Percentiles rank a stretch among this genome's conserved stretches.
phyloP scores from a whole-genome alignment of 2,888 invertebrate genomes.

The Nomada flava region DNA sequence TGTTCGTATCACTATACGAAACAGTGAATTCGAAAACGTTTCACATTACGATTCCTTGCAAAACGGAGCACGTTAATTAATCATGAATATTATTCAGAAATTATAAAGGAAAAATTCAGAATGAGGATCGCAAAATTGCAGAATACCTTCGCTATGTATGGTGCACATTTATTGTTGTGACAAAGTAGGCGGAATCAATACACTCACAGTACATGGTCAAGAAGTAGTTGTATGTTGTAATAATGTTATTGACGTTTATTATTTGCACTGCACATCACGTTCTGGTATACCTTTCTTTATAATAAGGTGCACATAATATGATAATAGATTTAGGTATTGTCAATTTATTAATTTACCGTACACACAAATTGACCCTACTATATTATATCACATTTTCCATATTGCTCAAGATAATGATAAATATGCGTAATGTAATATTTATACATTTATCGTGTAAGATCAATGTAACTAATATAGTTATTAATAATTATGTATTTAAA shows the following conservation, averaged over 20 bases:
- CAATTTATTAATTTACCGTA: constrained; percentile 25
- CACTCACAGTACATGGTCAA: constrained; percentile 26
- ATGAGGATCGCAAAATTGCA: background rate
- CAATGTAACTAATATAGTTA: background rate
- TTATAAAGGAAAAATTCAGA: background rate
- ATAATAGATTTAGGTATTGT: background rate
- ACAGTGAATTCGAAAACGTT: background rate
- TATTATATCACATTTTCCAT: background rate
- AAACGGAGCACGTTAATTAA: background rate
- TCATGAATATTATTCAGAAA: background rate
- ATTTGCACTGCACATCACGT: constrained; percentile 5
- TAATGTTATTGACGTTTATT: constrained; percentile 33
- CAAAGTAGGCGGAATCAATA: constrained; percentile 51
- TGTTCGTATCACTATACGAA: too few relatives aligned
- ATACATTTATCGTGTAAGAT: constrained; percentile 9
- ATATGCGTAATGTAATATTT: background rate
- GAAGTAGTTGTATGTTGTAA: constrained; percentile 39
- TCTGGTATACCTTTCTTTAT: background rate
- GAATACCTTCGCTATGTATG: constrained; percentile 4
- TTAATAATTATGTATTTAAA: background rate
- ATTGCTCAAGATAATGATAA: constrained; percentile 12
- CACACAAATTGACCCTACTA: background rate
- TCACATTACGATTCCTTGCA: constrained; percentile 9
- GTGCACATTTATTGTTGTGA: constrained; percentile 36
- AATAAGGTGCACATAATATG: background rate